Evolutionary conservation across 2,888 invertebrate species (phyloP).

Genomic region (Arge pagana): DNA sequence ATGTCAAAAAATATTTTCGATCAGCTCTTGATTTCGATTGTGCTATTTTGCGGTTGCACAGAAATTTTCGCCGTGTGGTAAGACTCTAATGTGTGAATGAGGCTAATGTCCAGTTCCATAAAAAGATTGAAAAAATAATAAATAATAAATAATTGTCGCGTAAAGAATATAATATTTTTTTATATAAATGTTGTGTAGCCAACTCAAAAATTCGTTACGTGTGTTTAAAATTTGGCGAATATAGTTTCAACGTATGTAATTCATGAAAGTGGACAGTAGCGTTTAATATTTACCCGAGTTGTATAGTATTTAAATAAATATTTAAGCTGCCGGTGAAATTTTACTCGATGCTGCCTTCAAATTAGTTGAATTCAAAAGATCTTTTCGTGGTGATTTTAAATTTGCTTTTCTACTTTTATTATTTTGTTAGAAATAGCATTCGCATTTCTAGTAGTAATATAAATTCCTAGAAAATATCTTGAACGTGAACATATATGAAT

Average conservation of each 20-base stretch:
- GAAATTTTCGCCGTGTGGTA: constrained; percentile 5
- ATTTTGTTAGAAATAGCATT: too few species aligned
- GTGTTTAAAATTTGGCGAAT: background rate
- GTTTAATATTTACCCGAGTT: constrained; percentile 14
- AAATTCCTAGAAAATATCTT: too few species aligned
- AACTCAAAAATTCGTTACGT: constrained; percentile 2
- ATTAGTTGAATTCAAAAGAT: too few species aligned
- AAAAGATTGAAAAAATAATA: constrained; percentile 2
- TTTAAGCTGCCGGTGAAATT: constrained; percentile 1
- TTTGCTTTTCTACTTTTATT: background rate
- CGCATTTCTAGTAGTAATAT: too few species aligned
- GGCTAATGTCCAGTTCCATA: constrained; percentile 18
- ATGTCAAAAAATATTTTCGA: constrained; percentile 5
- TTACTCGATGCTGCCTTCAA: constrained; percentile 7
- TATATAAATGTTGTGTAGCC: constrained; percentile 11
- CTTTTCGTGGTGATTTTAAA: background rate
- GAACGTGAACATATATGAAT: too few species aligned
- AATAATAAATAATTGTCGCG: constrained; percentile 4
- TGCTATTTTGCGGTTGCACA: background rate
- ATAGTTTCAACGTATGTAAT: constrained; percentile 1
- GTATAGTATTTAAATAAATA: constrained; percentile 14
- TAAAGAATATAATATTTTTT: constrained; percentile 9
- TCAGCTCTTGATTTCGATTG: too few species aligned
- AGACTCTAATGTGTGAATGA: constrained; percentile 10
- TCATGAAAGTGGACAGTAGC: constrained; percentile 20